These are phyloP conservation scores for Dipodomys spectabilis DNA, from an alignment of 2,113 vertebrate species.

Conservation along the genomic window DNA sequence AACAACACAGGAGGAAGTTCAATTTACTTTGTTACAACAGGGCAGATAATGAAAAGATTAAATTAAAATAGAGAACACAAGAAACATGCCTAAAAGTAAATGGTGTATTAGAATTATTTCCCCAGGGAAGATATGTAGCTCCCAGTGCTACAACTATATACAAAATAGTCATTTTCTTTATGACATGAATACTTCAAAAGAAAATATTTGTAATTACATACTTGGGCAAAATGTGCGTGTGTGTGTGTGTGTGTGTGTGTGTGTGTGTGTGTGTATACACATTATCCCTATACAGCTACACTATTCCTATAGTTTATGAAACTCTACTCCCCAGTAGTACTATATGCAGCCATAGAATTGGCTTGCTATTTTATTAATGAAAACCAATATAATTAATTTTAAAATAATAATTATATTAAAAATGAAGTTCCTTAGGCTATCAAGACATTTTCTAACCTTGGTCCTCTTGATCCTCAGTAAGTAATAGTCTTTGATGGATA, in stretches of 20 bases:
- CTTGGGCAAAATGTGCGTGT: not conserved
- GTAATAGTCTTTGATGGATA: not conserved
- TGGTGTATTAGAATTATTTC: conserved; percentile 52
- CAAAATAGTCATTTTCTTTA: conserved; percentile 41
- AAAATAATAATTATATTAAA: not conserved
- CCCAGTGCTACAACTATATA: not conserved
- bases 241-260: not conserved
- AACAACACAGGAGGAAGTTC: not conserved
- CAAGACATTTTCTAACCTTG: not conserved
- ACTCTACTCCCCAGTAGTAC: not conserved
- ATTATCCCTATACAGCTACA: not conserved
- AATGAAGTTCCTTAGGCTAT: not conserved
- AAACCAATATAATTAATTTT: not conserved
- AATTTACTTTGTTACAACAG: conserved; percentile 1
- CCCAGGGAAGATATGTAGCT: not conserved
- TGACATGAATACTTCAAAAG: conserved; percentile 42
- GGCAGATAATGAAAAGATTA: conserved; percentile 52
- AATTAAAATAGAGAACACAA: conserved; percentile 26
- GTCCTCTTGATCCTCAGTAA: not conserved
- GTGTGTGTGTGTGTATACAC: not conserved
- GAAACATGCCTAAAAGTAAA: conserved; percentile 49
- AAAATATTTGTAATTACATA: not conserved
- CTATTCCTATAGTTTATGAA: not conserved
- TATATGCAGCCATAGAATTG: not conserved
- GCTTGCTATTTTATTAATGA: conserved; percentile 26